These are phyloP conservation scores for Asobara japonica DNA, from an alignment of 1,140 invertebrate species.

Conservation along the genomic window DNA sequence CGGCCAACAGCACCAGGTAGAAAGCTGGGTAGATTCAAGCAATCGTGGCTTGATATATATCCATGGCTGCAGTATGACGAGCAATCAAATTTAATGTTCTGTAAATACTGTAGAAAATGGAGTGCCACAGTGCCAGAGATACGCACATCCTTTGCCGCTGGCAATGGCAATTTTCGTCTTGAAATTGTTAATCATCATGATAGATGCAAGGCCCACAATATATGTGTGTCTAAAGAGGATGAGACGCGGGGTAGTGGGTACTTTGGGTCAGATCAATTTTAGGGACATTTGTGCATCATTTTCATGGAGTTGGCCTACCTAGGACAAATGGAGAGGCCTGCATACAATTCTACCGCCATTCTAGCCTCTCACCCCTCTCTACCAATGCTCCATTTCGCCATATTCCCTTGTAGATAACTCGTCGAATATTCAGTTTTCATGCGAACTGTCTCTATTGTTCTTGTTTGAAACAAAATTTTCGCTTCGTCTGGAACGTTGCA, in stretches of 20 bases:
- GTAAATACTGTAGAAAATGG: constrained; percentile 78
- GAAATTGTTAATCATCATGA: constrained; percentile 82
- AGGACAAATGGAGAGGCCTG: not conserved
- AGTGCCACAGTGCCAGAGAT: constrained; percentile 75
- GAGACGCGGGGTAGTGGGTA: constrained; percentile 36
- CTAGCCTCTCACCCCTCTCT: not conserved
- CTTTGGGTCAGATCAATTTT: constrained; percentile 22
- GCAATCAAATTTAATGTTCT: constrained; percentile 75
- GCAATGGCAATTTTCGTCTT: constrained; percentile 78
- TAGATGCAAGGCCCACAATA: constrained; percentile 78
- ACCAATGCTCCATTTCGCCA: not conserved
- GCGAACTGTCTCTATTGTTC: no score
- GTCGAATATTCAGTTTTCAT: no score
- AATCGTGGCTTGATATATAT: constrained; percentile 73
- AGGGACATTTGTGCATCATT: not conserved
- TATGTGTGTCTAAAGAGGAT: constrained; percentile 69
- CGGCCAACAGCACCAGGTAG: constrained; percentile 49
- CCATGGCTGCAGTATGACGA: constrained; percentile 77
- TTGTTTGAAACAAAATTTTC: no score
- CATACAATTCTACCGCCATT: not conserved
- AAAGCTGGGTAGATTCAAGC: constrained; percentile 73
- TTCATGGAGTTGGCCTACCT: not conserved
- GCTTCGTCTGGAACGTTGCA: no score
- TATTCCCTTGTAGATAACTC: constrained; percentile 10
- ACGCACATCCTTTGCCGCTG: constrained; percentile 77